These are phyloP conservation scores for Helostoma temminkii DNA, from an alignment of 2,797 vertebrate species.

Conservation along the genomic window DNA sequence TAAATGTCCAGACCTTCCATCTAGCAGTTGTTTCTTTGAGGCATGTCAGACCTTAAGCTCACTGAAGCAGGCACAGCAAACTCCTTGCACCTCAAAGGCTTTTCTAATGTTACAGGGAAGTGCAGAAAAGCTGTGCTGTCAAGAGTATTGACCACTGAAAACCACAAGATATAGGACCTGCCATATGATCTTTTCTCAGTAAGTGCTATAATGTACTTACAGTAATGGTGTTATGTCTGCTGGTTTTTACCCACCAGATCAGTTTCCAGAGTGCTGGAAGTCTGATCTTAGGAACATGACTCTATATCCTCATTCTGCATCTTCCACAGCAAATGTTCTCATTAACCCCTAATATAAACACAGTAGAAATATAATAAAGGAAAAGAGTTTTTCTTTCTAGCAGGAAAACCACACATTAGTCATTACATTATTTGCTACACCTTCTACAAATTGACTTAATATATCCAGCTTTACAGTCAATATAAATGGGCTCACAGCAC, in stretches of 20 bases:
- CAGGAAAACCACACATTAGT: conserved; percentile 3
- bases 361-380: conserved; percentile 2
- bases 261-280: conserved; percentile 9
- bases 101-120: conserved; percentile 3
- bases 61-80: conserved; percentile 28
- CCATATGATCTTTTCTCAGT: conserved; percentile 46
- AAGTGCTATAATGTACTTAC: conserved; percentile 61
- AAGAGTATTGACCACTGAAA: conserved; percentile 41
- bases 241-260: conserved; percentile 31
- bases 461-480: conserved; percentile 4
- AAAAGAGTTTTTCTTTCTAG: background rate
- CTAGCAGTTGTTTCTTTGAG: conserved; percentile 7
- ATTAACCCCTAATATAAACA: conserved; percentile 12
- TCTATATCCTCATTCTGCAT: conserved; percentile 12
- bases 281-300: conserved; percentile 7
- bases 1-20: conserved; percentile 15
- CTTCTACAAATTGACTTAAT: conserved; percentile 2
- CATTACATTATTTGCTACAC: conserved; percentile 3
- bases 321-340: conserved; percentile 10
- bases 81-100: conserved; percentile 28
- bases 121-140: conserved; percentile 11
- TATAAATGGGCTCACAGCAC: background rate
- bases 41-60: conserved; percentile 18
- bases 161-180: conserved; percentile 19
- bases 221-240: conserved; percentile 63